These are phyloP conservation scores for Urophycis tenuis DNA, from an alignment of 2,797 vertebrate species.

Conservation along the genomic window DNA sequence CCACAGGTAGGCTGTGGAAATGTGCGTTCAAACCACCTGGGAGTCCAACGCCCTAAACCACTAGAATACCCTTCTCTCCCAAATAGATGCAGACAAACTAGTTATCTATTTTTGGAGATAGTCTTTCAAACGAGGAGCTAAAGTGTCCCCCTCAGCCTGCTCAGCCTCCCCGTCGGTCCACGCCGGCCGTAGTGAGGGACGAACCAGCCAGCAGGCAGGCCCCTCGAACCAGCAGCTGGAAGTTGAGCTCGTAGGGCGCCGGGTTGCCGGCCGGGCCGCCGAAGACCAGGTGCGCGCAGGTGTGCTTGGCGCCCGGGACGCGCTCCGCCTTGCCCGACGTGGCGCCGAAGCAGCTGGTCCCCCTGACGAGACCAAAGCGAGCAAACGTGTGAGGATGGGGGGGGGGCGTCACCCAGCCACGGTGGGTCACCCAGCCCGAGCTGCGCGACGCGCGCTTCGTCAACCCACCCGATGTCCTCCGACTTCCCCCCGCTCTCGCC, in stretches of 20 bases:
- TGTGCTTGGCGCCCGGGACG: constrained; percentile 55
- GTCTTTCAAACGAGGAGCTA: not conserved
- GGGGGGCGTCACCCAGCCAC: too few species aligned
- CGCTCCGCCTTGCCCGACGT: constrained; percentile 69
- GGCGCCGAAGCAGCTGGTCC: constrained; percentile 85
- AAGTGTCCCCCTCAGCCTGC: not conserved
- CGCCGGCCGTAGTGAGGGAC: not conserved
- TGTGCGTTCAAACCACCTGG: not conserved
- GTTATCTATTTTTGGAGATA: not conserved
- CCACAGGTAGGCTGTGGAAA: not conserved
- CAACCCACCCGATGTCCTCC: constrained; percentile 76
- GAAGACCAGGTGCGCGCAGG: constrained; percentile 74
- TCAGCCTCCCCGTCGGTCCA: not conserved
- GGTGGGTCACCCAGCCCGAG: too few species aligned
- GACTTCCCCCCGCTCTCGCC: constrained; percentile 80
- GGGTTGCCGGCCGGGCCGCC: constrained; percentile 77
- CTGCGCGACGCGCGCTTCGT: too few species aligned
- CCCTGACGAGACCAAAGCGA: constrained; percentile 55
- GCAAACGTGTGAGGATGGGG: too few species aligned
- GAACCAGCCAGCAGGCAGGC: constrained; percentile 94
- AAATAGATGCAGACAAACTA: not conserved
- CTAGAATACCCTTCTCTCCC: not conserved
- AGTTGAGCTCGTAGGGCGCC: constrained; percentile 85
- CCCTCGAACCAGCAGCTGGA: constrained; percentile 91
- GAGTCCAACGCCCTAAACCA: not conserved